Conservation (phyloP, 2,113 vertebrate genomes). For the Colossoma macropomum region DNA sequence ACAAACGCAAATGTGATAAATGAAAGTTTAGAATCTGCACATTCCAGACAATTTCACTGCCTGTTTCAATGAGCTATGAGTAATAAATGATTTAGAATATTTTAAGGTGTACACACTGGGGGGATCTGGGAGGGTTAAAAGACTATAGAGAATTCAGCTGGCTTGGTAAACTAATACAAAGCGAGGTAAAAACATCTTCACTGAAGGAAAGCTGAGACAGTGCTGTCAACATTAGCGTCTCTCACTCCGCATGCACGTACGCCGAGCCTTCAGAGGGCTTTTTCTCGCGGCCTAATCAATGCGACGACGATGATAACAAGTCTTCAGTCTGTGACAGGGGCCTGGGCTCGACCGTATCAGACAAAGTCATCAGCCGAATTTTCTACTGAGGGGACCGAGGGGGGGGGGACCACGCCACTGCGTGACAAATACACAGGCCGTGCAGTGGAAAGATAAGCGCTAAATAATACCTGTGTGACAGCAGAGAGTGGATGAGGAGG, state of each 20-base stretch:
- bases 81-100: too few relatives aligned
- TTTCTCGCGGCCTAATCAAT: conserved; percentile 74
- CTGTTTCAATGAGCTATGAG: too few relatives aligned
- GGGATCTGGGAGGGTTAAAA: neutral
- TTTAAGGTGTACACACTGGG: too few relatives aligned
- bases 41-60: too few relatives aligned
- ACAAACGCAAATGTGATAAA: too few relatives aligned
- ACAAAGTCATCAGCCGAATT: conserved; percentile 76
- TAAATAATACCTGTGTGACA: conserved; percentile 84
- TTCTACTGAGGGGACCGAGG: conserved; percentile 66
- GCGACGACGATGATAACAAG: conserved; percentile 69
- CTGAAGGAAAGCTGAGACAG: conserved; percentile 1
- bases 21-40: too few relatives aligned
- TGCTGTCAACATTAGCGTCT: conserved; percentile 16
- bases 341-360: conserved; percentile 66
- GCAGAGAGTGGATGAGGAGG: conserved; percentile 82
- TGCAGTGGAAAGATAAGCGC: conserved; percentile 81
- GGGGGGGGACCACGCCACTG: conserved; percentile 51
- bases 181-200: neutral
- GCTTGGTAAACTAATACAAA: conserved; percentile 8
- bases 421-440: conserved; percentile 80
- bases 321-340: conserved; percentile 45
- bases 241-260: conserved; percentile 35
- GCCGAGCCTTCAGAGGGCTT: conserved; percentile 35
- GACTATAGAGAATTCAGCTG: neutral